Base-by-base conservation (phyloP, 2,797 vertebrate species). In the Tiaroga cobitis region DNA sequence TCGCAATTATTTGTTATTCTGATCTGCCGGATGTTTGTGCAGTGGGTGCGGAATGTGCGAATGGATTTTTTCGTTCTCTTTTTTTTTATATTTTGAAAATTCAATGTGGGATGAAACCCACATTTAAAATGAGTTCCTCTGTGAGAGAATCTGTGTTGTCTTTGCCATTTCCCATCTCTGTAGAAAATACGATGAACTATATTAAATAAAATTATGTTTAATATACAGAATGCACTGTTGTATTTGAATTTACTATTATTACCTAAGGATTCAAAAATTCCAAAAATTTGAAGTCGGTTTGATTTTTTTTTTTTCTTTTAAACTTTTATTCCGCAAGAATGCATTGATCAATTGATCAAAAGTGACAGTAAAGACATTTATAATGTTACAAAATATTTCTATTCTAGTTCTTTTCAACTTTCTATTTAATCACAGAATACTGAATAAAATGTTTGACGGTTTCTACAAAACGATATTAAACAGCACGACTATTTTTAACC, bases 101-200 rank as follows among this genome's bases (percentile, higher is more conserved):
- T 80, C 18, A 85, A 83, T 85, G 80, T 85, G 86, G 86, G 89
- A 32, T 29, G 4, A 78, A 81, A 54, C 87, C 85, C 85, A 88
- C 86, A 84, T 84, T 90, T 87, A 74, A 79, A 76, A 75, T 75
- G 43, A 83, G 83, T 90, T 89, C 84, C 87, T 89, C 89, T 86
- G 85, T 89, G 90, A 89, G 88, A 88, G 87, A 89, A 90, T 86
- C 46, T 65, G 78, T 87, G 85, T 67, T 63, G 80, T 85, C 79
- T 86, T 54, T 63, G 46, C 21, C 83, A 72, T 85, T 72, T 87
- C 84, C 76, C 37, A 85, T 83, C 15, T 65, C 67, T 87, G 69
- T 80, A 86, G 43, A 83, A 85, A 56, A 86, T 81, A 67, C 63
- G 41, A 83, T 43, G 21, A 83, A 84, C 84, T 76, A 85, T 46